Base-by-base conservation (phyloP, 2,113 vertebrate genomes). In the Todiramphus saurophagus region DNA sequence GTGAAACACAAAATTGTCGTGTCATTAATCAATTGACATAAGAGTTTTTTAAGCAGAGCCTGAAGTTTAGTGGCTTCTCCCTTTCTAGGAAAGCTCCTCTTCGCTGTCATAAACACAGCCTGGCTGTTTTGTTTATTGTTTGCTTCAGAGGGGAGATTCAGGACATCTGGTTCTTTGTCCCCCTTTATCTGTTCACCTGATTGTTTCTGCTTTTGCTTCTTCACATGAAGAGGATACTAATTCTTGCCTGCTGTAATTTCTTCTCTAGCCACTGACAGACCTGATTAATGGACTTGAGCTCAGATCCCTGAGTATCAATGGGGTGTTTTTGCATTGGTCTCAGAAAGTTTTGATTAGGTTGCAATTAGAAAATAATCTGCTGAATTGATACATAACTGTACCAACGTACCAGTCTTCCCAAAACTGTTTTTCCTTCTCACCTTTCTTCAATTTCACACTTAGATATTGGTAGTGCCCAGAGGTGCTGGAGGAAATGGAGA, bases 381-480 rank as follows among this genome's bases (percentile, higher is more conserved):
- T 55, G n/a, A 62, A 53, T n/a, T n/a, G 10, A 48, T 44, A 28
- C 6, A 11, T 11, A 37, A 48, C 10, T 43, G 14, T 3, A 37
- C 35, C 25, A 41, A 23, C 10, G 33, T 1, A 28, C 3, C 24
- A 79, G 5, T 11, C 50, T 50, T 35, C 48, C 68, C 60, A 66
- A 10, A 73, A 44, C n/a, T 14, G 15, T 4, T 14, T 13, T 20
- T 75, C 56, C 17, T 75, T 69, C 70, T 68, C 31, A 30, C 12
- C 30, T 70, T 25, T 28, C 62, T 28, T 70, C 12, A 24, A 70
- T 78, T 90, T 25, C 41, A 19, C 53, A 67, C 1, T 14, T 18
- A 13, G 3, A 3, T 4, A 9, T 0, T 16, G 5, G 9, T 25
- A 33, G 17, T 9, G 5, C 8, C 63, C 10, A 14, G 24, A 66